Percentiles rank a stretch among this genome's conserved stretches.
Evolutionary conservation across 2,113 vertebrate species (phyloP).

Genomic region (Asarcornis scutulata): DNA sequence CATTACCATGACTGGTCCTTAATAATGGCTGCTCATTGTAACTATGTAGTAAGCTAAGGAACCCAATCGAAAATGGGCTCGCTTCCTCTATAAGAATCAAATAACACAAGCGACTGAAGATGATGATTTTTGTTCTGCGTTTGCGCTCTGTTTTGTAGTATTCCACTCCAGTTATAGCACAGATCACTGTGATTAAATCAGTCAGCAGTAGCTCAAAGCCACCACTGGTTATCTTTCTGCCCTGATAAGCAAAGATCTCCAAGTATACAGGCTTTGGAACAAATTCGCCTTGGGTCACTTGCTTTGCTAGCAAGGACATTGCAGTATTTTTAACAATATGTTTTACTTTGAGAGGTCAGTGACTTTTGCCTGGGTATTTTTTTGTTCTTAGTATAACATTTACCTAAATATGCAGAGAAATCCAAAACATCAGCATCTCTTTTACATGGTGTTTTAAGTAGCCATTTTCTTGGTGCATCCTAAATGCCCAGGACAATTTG

Average conservation of each 20-base stretch:
- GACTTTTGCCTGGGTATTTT: constrained; percentile 41
- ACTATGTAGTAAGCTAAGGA: rapidly evolving
- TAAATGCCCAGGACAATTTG: neutral
- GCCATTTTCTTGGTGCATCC: neutral
- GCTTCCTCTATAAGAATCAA: neutral
- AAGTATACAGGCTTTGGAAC: constrained; percentile 40
- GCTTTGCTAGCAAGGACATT: constrained; percentile 54
- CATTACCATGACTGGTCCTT: neutral
- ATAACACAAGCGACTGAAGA: neutral
- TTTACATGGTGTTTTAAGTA: neutral
- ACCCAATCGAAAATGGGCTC: neutral
- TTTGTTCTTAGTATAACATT: constrained; percentile 43
- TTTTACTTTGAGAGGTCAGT: constrained; percentile 67
- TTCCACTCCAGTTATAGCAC: constrained; percentile 58
- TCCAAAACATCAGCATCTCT: rapidly evolving
- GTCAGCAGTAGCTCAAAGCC: constrained; percentile 76
- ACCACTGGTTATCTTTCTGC: constrained; percentile 74
- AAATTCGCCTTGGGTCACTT: constrained; percentile 56
- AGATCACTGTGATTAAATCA: constrained; percentile 69
- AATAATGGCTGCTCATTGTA: rapidly evolving
- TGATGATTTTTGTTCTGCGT: neutral
- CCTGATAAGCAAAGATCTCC: constrained; percentile 71
- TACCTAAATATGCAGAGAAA: constrained; percentile 15
- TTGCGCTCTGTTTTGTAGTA: constrained; percentile 20
- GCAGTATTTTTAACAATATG: constrained; percentile 74